phyloP scores from a whole-genome alignment of 2,888 invertebrate genomes.

The Philhelius pedissequus region DNA sequence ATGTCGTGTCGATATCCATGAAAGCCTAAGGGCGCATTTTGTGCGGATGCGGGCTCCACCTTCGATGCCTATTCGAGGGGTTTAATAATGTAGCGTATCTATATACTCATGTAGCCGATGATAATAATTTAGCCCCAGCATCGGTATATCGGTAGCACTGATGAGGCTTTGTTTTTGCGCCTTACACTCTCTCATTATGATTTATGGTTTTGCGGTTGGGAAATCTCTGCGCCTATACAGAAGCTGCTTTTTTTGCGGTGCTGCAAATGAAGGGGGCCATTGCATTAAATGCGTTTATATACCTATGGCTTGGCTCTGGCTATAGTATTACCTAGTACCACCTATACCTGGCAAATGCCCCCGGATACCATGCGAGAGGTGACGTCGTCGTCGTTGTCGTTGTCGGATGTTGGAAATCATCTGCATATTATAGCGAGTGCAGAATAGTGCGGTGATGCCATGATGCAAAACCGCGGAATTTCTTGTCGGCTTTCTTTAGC shows the following conservation, averaged over 20 bases:
- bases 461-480: slow-evolving; percentile 60
- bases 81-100: slow-evolving; percentile 50
- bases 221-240: slow-evolving; percentile 54
- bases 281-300: slow-evolving; percentile 7
- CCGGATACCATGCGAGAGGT: slow-evolving; percentile 31
- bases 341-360: slow-evolving; percentile 12
- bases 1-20: slow-evolving; percentile 54
- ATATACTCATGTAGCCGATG: slow-evolving; percentile 47
- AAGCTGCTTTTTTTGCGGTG: slow-evolving; percentile 52
- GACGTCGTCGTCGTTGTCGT: slow-evolving; percentile 22
- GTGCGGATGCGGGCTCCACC: slow-evolving; percentile 51
- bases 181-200: slow-evolving; percentile 62
- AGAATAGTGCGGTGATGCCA: neutral
- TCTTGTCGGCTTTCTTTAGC: slow-evolving; percentile 59
- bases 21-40: slow-evolving; percentile 56
- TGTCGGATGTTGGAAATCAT: slow-evolving; percentile 42
- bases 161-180: slow-evolving; percentile 62
- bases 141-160: slow-evolving; percentile 28
- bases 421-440: neutral
- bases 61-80: slow-evolving; percentile 48
- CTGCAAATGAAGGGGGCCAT: slow-evolving; percentile 6
- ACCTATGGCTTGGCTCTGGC: no score
- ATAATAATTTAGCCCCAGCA: slow-evolving; percentile 49
- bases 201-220: slow-evolving; percentile 62
- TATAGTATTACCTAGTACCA: neutral